Conservation (phyloP, 2,113 vertebrate genomes). For the Aepyceros melampus region DNA sequence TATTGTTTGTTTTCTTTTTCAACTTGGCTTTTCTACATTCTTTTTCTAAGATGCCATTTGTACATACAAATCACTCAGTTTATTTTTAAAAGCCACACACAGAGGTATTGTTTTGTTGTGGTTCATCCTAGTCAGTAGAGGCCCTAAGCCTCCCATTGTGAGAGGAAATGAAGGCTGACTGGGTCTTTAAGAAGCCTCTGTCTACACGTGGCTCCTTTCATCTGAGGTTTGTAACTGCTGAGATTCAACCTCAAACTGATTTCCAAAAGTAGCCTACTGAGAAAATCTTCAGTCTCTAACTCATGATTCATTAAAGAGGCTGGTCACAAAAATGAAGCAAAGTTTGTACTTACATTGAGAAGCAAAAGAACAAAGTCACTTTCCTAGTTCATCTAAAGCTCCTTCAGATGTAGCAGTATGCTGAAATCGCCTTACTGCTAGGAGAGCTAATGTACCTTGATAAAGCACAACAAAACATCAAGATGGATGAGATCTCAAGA, state of each 20-base stretch:
- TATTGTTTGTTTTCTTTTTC: conserved; percentile 61
- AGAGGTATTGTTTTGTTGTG: conserved; percentile 51
- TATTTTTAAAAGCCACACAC: conserved; percentile 63
- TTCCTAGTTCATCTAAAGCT: not conserved
- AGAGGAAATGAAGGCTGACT: conserved; percentile 59
- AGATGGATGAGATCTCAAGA: not conserved
- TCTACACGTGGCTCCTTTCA: not conserved
- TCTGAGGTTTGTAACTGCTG: conserved; percentile 15
- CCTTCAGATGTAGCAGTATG: too few relatives aligned
- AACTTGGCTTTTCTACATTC: conserved; percentile 36
- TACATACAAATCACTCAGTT: conserved; percentile 52
- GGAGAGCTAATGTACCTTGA: not conserved
- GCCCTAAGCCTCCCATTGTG: conserved; percentile 39
- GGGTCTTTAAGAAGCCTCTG: not conserved
- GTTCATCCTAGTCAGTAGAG: conserved; percentile 25
- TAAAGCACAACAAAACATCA: not conserved
- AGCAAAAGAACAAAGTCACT: not conserved
- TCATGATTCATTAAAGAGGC: not conserved
- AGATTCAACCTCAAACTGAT: not conserved
- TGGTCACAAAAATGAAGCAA: not conserved
- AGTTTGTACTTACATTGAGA: not conserved
- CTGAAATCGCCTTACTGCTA: not conserved
- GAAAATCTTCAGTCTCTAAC: not conserved
- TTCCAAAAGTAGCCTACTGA: not conserved
- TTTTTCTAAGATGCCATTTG: conserved; percentile 44